These are phyloP conservation scores for Drosophila parvula DNA, from an alignment of 1,140 invertebrate species.

Conservation along the genomic window DNA sequence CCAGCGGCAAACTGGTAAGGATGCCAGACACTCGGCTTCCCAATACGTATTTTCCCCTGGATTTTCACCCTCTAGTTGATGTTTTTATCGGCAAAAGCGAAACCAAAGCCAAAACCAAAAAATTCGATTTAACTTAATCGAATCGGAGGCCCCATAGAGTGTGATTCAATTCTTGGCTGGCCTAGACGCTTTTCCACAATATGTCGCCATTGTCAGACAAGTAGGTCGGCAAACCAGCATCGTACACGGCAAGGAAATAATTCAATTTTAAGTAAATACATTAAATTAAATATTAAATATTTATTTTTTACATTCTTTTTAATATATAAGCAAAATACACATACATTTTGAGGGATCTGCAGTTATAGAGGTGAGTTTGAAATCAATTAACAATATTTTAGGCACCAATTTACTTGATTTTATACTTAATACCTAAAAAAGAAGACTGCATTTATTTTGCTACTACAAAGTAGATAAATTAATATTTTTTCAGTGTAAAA, in stretches of 20 bases:
- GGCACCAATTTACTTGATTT: not conserved
- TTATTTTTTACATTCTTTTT: not conserved
- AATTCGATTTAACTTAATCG: constrained; percentile 74
- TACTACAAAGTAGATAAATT: too few species aligned
- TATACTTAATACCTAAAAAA: too few species aligned
- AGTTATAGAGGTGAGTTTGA: too few species aligned
- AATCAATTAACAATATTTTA: too few species aligned
- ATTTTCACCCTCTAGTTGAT: constrained; percentile 40
- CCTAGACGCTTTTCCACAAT: constrained; percentile 65
- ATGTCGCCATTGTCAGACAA: constrained; percentile 58
- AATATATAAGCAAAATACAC: not conserved
- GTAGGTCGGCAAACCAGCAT: constrained; percentile 20
- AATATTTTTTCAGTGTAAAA: constrained; percentile 5
- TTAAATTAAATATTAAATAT: not conserved
- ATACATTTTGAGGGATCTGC: not conserved
- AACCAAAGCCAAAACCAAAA: constrained; percentile 55
- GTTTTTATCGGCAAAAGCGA: constrained; percentile 56
- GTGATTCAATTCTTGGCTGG: constrained; percentile 65
- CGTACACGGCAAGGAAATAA: not conserved
- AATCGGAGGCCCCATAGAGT: constrained; percentile 50
- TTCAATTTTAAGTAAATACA: not conserved
- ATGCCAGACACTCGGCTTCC: constrained; percentile 13
- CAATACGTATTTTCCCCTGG: not conserved
- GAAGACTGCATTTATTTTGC: too few species aligned
- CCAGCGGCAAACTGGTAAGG: constrained; percentile 30